Evolutionary conservation across 2,113 vertebrate species (phyloP), one percentile per base, ranked within the genome.

Genomic region (Malurus elegans): DNA sequence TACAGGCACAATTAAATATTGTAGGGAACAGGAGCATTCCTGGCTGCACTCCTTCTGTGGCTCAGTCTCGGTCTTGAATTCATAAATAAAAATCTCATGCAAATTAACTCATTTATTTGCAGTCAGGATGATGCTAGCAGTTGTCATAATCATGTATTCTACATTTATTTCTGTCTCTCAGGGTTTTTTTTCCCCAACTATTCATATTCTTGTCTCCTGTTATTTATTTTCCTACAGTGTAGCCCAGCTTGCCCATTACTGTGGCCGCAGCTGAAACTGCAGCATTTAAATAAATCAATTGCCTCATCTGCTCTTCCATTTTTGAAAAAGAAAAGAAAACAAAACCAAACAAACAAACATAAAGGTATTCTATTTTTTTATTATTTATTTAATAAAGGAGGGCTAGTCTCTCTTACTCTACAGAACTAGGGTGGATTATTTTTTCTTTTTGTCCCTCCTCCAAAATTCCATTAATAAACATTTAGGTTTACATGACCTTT

Each of bases 61-160:
- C 51, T 90, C 38, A 88, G 38, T 34, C 48, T 96, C 62, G 83
- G 73, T 72, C 88, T 97, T 96, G 92, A 98, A 96, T 96, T 95
- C 87, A 97, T 97, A 95, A 97, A 90, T 96, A 92, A 96, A 96
- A 94, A 93, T 89, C 42, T 23, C 31, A 94, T 94, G 91, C 83
- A 92, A 89, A 93, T 95, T 83, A 88, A 48, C 81, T 94, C 67
- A 86, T 96, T 91, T 95, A 85, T 90, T 67, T 81, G 69, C 85
- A 69, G 62, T 90, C 83, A 88, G 82, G 64, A 92, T 94, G 90
- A 86, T 76, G 78, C 54, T 82, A 81, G 67, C 56, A 38, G 71
- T 92, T 96, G 88, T 91, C 92, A 79, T 92, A 94, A 95, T 96
- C 15, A 31, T 76, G 72, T 67, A 83, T 62, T 88, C 56, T 53